A percentile compares a stretch with the other conserved stretches of the same genome.
phyloP scores from a whole-genome alignment of 1,140 invertebrate genomes.

The Caerostris extrusa region DNA sequence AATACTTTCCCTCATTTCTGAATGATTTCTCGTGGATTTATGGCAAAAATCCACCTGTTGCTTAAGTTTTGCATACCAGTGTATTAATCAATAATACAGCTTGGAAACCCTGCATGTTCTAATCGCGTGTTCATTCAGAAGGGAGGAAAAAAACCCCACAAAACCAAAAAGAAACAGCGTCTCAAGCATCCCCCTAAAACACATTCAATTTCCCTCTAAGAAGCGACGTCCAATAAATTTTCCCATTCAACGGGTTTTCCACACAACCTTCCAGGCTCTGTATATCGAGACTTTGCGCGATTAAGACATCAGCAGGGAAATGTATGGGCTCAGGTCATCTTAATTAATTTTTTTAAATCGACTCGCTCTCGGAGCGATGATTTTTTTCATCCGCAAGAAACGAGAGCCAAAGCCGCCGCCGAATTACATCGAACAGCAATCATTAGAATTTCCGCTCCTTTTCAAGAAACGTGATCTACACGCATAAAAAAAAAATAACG shows the following conservation, averaged over 20 bases:
- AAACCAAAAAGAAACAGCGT: not conserved
- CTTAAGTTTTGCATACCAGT: too few relatives aligned
- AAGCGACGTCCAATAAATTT: not conserved
- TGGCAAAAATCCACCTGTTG: too few relatives aligned
- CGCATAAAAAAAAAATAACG: conserved; percentile 25
- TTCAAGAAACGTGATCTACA: conserved; percentile 53
- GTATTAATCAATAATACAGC: too few relatives aligned
- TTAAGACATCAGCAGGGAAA: conserved; percentile 39
- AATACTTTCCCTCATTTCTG: too few relatives aligned
- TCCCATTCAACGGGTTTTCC: not conserved
- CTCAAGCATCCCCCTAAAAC: not conserved
- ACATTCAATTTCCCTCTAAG: conserved; percentile 5
- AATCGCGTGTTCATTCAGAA: too few relatives aligned
- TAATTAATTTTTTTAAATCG: conserved; percentile 63
- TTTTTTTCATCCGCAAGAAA: not conserved
- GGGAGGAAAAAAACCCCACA: not conserved
- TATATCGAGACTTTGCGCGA: not conserved
- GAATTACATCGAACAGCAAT: conserved; percentile 48
- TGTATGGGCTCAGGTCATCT: conserved; percentile 5
- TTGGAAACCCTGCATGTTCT: too few relatives aligned
- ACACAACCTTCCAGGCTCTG: not conserved
- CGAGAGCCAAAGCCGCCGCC: not conserved
- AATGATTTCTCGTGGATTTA: too few relatives aligned
- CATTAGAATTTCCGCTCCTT: conserved; percentile 60
- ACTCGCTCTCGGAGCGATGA: not conserved